A percentile compares a stretch with the other conserved stretches of the same genome.
phyloP scores from a whole-genome alignment of 2,797 vertebrate species.

The Manis javanica region DNA sequence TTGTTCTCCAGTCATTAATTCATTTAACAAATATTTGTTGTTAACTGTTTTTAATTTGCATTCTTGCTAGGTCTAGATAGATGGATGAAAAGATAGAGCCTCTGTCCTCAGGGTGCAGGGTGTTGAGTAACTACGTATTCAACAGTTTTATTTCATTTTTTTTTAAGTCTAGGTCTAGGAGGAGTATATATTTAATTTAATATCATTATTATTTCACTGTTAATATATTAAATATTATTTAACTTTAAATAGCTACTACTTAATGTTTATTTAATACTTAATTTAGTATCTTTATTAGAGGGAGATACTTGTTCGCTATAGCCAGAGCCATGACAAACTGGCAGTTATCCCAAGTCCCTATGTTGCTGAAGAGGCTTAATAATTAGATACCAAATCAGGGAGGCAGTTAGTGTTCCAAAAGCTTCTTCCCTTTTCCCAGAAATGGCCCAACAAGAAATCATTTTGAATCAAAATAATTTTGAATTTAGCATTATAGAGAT shows the following conservation, averaged over 20 bases:
- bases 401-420: conserved; percentile 1
- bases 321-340: conserved; percentile 22
- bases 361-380: neutral
- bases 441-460: neutral
- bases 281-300: conserved; percentile 38
- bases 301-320: conserved; percentile 26
- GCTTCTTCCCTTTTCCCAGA: conserved; percentile 21
- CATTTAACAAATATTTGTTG: conserved; percentile 47
- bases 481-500: neutral
- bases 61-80: conserved; percentile 21
- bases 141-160: neutral
- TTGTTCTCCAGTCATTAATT: conserved; percentile 29
- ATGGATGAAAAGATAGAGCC: conserved; percentile 4
- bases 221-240: neutral
- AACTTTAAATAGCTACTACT: neutral
- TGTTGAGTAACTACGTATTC: neutral
- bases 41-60: conserved; percentile 39
- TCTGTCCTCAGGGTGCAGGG: neutral
- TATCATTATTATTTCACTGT: conserved; percentile 41
- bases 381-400: neutral
- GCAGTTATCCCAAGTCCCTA: conserved; percentile 24
- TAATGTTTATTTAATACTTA: conserved; percentile 8
- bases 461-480: conserved; percentile 36
- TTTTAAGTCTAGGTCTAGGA: conserved; percentile 5
- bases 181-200: conserved; percentile 20